A percentile compares a stretch with the other conserved stretches of the same genome.
These are phyloP conservation scores for Ceratina japonica DNA, from an alignment of 1,140 invertebrate species.

Conservation along the genomic window DNA sequence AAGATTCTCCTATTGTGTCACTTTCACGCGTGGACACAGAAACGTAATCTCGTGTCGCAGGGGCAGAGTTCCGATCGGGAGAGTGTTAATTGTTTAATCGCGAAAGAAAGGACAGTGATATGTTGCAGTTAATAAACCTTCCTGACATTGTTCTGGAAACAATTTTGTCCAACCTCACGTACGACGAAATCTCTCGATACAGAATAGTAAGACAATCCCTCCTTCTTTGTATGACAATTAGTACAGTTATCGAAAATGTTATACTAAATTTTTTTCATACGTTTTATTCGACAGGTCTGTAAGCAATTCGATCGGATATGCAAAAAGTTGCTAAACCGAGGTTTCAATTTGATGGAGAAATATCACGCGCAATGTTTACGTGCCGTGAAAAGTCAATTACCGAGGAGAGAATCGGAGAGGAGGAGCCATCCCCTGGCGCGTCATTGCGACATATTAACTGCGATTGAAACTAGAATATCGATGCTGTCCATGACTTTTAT, in stretches of 20 bases:
- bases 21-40: neutral
- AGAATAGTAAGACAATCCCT: conserved; percentile 84
- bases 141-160: conserved; percentile 89
- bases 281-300: conserved; percentile 85
- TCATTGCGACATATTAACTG: conserved; percentile 93
- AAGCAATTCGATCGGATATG: conserved; percentile 88
- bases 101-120: conserved; percentile 7
- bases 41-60: neutral
- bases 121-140: conserved; percentile 79
- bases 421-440: conserved; percentile 89
- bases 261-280: neutral
- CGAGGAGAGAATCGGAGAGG: conserved; percentile 92
- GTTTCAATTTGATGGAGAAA: conserved; percentile 89
- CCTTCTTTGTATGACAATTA: conserved; percentile 36
- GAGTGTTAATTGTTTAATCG: neutral
- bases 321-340: conserved; percentile 87
- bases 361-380: conserved; percentile 87
- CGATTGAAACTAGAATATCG: conserved; percentile 93
- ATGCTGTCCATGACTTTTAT: conserved; percentile 95
- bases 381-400: conserved; percentile 89
- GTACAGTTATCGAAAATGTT: neutral
- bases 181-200: conserved; percentile 90
- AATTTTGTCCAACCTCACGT: conserved; percentile 87
- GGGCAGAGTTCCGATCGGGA: neutral
- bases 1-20: neutral